A percentile compares a stretch with the other conserved stretches of the same genome.
Conservation (phyloP, 2,797 vertebrate species). For the Notolepis coatsorum region DNA sequence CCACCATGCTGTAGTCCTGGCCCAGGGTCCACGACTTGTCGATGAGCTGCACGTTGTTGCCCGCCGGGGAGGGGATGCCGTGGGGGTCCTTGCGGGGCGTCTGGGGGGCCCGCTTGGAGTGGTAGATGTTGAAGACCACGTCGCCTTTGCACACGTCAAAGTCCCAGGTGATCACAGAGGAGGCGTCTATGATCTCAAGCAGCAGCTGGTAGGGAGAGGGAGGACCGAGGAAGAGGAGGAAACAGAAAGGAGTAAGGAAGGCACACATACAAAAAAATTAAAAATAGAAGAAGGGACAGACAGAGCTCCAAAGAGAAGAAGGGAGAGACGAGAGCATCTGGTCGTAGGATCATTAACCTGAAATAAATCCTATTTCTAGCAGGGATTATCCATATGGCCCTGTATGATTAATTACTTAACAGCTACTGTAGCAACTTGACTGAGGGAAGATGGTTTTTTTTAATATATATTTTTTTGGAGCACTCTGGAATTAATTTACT, state of each 20-base stretch:
- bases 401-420: constrained; percentile 20
- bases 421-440: constrained; percentile 5
- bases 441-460: neutral
- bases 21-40: constrained; percentile 94
- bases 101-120: constrained; percentile 94
- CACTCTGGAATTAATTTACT: neutral
- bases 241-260: no score
- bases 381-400: neutral
- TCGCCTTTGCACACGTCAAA: constrained; percentile 98
- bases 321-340: neutral
- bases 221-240: neutral
- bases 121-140: constrained; percentile 96
- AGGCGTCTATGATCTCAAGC: constrained; percentile 95
- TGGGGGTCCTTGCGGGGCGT: constrained; percentile 93
- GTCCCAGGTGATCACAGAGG: constrained; percentile 98
- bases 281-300: neutral
- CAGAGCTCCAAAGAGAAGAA: neutral
- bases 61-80: constrained; percentile 88
- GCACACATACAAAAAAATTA: no score
- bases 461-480: neutral
- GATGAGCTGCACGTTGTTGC: constrained; percentile 96
- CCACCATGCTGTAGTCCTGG: constrained; percentile 97
- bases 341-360: constrained; percentile 4
- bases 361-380: constrained; percentile 19
- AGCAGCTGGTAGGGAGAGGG: constrained; percentile 77